A percentile compares a stretch with the other conserved stretches of the same genome.
Conservation (phyloP, 2,888 invertebrate genomes). For the Creontiades dilutus region DNA sequence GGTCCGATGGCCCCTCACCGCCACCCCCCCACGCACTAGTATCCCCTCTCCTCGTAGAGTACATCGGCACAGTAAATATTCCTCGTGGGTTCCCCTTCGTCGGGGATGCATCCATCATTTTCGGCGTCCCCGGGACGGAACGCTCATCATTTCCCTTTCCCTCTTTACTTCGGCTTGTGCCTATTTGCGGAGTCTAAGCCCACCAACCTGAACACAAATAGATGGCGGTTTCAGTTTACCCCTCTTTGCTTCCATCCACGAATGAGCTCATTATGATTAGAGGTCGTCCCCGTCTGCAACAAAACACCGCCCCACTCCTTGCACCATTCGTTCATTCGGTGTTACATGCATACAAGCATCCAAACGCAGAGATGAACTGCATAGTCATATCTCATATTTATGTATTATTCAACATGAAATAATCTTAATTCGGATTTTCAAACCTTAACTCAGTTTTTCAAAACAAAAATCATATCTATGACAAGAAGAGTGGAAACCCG, state of each 20-base stretch:
- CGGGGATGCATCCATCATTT: conserved; percentile 60
- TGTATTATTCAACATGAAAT: too few relatives aligned
- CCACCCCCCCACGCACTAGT: too few relatives aligned
- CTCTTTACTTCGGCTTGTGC: conserved; percentile 30
- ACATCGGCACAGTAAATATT: conserved; percentile 39
- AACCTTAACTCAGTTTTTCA: too few relatives aligned
- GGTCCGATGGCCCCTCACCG: background rate
- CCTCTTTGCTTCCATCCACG: background rate
- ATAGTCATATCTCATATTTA: too few relatives aligned
- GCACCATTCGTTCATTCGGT: background rate
- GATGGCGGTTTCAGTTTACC: conserved; percentile 58
- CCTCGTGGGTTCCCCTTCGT: background rate
- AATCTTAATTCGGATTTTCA: too few relatives aligned
- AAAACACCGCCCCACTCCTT: conserved; percentile 1
- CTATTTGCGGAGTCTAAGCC: conserved; percentile 59
- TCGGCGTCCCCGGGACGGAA: background rate
- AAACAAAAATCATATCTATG: too few relatives aligned
- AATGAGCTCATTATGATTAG: conserved; percentile 57
- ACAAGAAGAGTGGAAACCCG: too few relatives aligned
- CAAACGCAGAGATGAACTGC: too few relatives aligned
- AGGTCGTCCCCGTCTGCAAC: background rate
- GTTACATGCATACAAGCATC: too few relatives aligned
- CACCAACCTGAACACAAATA: conserved; percentile 65
- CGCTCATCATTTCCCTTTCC: conserved; percentile 33
- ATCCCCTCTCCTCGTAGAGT: background rate